Evolutionary conservation across 1,140 invertebrate species (phyloP).

Genomic region (Drosophila sp.): DNA sequence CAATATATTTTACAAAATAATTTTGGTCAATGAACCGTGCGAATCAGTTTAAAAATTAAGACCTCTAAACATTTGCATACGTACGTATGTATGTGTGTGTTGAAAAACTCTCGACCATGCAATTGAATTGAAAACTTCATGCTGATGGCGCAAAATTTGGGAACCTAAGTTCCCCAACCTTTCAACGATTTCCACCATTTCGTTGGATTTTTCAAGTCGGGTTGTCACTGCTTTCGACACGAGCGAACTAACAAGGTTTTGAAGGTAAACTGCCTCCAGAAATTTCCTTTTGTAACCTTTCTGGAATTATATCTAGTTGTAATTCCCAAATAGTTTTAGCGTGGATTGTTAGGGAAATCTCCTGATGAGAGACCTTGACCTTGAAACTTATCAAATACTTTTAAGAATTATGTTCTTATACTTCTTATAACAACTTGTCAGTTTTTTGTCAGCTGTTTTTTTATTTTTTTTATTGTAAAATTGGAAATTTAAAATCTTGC

Average conservation of each 20-base stretch:
- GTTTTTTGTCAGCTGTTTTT: too few relatives aligned
- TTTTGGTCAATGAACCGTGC: neutral
- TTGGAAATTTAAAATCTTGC: too few relatives aligned
- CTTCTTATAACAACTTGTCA: too few relatives aligned
- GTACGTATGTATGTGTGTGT: neutral
- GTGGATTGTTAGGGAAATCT: too few relatives aligned
- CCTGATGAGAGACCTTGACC: too few relatives aligned
- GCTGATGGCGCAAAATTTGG: slow-evolving; percentile 33
- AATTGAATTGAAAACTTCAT: slow-evolving; percentile 38
- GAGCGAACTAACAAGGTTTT: neutral
- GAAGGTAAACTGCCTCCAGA: too few relatives aligned
- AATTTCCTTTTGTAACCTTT: too few relatives aligned
- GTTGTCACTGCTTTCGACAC: neutral
- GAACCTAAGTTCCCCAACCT: neutral
- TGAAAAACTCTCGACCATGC: slow-evolving; percentile 7
- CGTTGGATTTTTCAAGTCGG: neutral
- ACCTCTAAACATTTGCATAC: neutral
- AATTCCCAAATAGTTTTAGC: too few relatives aligned
- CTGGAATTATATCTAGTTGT: too few relatives aligned
- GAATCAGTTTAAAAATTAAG: neutral
- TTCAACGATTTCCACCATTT: neutral
- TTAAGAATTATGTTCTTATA: too few relatives aligned
- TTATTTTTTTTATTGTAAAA: too few relatives aligned
- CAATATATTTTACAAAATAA: neutral
- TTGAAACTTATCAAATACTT: too few relatives aligned